phyloP scores from a whole-genome alignment of 2,888 invertebrate species.

The Sympetrum striolatum region DNA sequence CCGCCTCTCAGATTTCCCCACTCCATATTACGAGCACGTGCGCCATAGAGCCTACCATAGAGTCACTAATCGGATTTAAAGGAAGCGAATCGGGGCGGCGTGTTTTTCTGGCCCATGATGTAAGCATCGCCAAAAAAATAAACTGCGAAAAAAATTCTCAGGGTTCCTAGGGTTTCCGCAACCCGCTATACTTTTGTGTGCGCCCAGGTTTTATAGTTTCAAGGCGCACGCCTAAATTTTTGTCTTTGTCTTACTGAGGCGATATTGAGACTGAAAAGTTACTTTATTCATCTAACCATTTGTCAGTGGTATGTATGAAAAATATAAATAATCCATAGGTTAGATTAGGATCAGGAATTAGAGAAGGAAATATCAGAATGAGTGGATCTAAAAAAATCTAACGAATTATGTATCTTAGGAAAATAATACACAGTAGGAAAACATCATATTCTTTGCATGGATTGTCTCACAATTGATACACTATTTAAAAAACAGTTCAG shows the following conservation, averaged over 20 bases:
- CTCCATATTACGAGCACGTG: neutral
- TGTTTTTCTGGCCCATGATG: neutral
- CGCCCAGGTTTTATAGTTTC: neutral
- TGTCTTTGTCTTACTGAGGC: too few relatives aligned
- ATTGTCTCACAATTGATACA: too few relatives aligned
- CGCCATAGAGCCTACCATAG: neutral
- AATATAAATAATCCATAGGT: too few relatives aligned
- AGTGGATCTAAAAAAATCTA: too few relatives aligned
- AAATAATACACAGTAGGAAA: too few relatives aligned
- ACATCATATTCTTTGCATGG: too few relatives aligned
- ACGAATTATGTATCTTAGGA: too few relatives aligned
- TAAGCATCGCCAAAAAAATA: neutral
- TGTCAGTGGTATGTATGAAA: too few relatives aligned
- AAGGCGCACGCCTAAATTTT: neutral
- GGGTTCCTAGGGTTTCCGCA: neutral
- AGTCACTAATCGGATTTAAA: neutral
- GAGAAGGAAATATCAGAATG: too few relatives aligned
- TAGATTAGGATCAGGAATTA: too few relatives aligned
- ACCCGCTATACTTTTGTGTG: neutral
- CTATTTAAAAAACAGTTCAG: neutral
- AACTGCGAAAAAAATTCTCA: neutral
- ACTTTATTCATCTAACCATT: too few relatives aligned
- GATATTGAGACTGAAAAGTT: too few relatives aligned
- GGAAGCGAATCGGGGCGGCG: neutral
- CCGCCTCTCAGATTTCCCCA: neutral